Evolutionary conservation across 2,113 vertebrate genomes (phyloP).

Genomic region (Rhinichthys klamathensis): DNA sequence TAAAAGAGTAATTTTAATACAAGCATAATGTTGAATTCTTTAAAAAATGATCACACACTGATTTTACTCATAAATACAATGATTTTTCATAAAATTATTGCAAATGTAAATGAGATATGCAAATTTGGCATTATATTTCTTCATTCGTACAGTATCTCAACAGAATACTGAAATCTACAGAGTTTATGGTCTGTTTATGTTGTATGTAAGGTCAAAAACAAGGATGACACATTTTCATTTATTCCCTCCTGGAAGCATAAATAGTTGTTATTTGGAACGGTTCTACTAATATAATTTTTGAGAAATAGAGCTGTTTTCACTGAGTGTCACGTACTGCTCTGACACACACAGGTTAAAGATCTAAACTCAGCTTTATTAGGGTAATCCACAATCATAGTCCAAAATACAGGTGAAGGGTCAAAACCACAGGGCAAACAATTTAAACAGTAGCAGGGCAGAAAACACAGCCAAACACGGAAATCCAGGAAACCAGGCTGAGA

Average conservation of each 20-base stretch:
- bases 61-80: background rate
- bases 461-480: too few species aligned
- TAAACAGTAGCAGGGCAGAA: too few species aligned
- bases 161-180: background rate
- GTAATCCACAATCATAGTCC: too few species aligned
- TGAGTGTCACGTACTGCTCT: too few species aligned
- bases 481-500: too few species aligned
- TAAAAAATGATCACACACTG: background rate
- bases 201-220: background rate
- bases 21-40: background rate
- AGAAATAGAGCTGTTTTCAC: background rate
- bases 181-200: background rate
- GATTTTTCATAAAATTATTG: too few species aligned
- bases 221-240: background rate
- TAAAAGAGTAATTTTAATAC: background rate
- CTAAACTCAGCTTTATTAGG: too few species aligned
- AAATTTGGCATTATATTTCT: background rate
- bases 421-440: too few species aligned
- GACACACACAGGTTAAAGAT: too few species aligned
- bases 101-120: background rate
- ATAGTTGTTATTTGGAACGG: background rate
- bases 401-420: too few species aligned
- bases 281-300: background rate
- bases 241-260: constrained; percentile 3
- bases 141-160: background rate